Evolutionary conservation across 2,797 vertebrate species (phyloP).

Genomic region (Alfaro cultratus): DNA sequence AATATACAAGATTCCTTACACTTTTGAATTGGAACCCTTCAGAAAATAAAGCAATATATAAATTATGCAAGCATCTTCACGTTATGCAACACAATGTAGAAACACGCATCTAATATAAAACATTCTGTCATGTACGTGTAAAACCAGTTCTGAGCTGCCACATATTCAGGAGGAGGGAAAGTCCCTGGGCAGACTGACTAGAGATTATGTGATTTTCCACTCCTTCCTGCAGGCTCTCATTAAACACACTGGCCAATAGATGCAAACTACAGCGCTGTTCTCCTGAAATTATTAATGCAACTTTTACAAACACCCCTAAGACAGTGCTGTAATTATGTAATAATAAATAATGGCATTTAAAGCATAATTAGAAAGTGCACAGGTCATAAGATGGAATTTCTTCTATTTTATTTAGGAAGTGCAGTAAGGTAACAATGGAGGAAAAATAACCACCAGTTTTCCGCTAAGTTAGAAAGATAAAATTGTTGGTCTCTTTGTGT

Average conservation of each 20-base stretch:
- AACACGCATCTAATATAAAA: constrained; percentile 21
- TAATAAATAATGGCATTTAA: background rate
- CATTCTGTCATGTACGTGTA: constrained; percentile 60
- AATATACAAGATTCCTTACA: constrained; percentile 41
- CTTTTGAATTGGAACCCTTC: constrained; percentile 39
- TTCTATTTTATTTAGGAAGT: background rate
- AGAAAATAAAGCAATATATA: constrained; percentile 15
- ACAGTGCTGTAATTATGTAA: background rate
- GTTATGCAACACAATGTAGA: constrained; percentile 30
- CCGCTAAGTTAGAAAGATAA: background rate
- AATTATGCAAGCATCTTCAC: constrained; percentile 13
- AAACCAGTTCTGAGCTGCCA: constrained; percentile 63
- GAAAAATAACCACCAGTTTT: background rate
- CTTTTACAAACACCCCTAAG: background rate
- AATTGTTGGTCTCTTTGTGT: background rate
- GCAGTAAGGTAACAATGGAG: background rate
- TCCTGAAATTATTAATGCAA: background rate
- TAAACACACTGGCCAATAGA: constrained; percentile 45
- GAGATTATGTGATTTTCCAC: constrained; percentile 72
- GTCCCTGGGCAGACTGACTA: constrained; percentile 67
- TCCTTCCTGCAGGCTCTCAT: constrained; percentile 57
- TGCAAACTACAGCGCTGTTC: background rate
- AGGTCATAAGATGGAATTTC: background rate
- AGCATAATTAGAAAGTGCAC: background rate
- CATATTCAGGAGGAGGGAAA: constrained; percentile 75